phyloP scores from a whole-genome alignment of 1,140 invertebrate genomes.

The Eriocheir sinensis region DNA sequence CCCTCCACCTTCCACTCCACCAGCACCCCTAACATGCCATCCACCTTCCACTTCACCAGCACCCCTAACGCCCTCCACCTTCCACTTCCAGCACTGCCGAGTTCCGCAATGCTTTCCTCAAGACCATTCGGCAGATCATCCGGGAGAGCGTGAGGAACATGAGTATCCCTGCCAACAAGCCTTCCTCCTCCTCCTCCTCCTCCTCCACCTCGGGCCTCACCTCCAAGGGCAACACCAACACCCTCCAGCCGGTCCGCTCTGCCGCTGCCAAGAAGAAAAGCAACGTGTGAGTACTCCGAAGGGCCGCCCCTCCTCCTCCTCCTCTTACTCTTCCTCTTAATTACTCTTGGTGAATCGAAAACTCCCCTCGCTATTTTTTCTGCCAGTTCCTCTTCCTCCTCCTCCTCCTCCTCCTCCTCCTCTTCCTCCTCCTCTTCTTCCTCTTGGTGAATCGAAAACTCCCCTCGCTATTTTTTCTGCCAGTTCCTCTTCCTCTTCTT shows the following conservation, averaged over 20 bases:
- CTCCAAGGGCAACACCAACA: constrained; percentile 85
- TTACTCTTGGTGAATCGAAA: no score
- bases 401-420: no score
- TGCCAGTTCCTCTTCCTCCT: no score
- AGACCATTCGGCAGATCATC: constrained; percentile 98
- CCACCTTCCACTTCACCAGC: neutral
- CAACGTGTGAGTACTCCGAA: constrained; percentile 68
- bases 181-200: constrained; percentile 62
- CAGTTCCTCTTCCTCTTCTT: no score
- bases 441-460: no score
- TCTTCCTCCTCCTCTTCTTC: no score
- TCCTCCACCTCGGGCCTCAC: constrained; percentile 44
- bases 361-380: no score
- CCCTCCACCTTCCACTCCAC: no score
- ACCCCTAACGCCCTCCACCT: neutral
- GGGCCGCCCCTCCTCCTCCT: no score
- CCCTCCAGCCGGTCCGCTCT: constrained; percentile 87
- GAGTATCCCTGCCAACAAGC: constrained; percentile 88
- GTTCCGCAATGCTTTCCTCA: constrained; percentile 97
- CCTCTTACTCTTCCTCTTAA: neutral
- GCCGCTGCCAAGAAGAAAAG: constrained; percentile 79
- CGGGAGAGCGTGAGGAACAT: constrained; percentile 96
- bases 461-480: no score
- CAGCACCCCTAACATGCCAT: neutral
- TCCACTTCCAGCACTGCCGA: constrained; percentile 49